Base-by-base conservation (phyloP, 2,888 invertebrate genomes). In the Dexiosoma caninum region DNA sequence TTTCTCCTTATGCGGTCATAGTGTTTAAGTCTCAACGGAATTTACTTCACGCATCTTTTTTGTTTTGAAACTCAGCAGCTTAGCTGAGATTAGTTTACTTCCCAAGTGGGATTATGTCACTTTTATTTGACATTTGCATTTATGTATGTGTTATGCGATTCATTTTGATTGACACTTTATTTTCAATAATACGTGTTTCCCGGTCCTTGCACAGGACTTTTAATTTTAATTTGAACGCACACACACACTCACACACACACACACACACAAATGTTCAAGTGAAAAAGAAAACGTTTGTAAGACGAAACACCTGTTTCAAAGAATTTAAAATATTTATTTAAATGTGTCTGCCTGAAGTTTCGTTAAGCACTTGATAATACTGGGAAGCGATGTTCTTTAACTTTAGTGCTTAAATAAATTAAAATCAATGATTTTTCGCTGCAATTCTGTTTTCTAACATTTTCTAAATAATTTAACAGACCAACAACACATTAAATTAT, bases 101-200 rank as follows among this genome's bases (percentile, higher is more conserved):
- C 88, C 87, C 87, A 88, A 88, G 87, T 88, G 88, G 87, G 87
- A 88, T 88, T 87, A 88, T 88, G 88, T 87, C 88, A 88, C 87
- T 87, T 86, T 84, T 81, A 84, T 84, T 82, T 88, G 88, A 88
- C 87, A 88, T 88, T 88, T 88, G 88, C 86, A 88, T 87, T 88
- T 88, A 86, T 53, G 57, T 46, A 35, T 86, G 55, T 35, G 53
- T n/a, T n/a, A n/a, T 86, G 87, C 86, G 86, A 85, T 86, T 86
- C 60, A 59, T 46, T 83, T 83, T 87, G 85, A 85, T 85, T 86
- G 84, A 77, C 81, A 70, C 42, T 70, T 75, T 32, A 51, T 51
- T 46, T 62, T 27, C 23, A 57, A n/a, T 19, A 16, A 59, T 8
- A 9, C 16, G 35, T 40, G 32, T 46, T 77, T 19, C 42, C 32